Conservation (phyloP, 1,140 invertebrate species). For the Gonioctena quinquepunctata region DNA sequence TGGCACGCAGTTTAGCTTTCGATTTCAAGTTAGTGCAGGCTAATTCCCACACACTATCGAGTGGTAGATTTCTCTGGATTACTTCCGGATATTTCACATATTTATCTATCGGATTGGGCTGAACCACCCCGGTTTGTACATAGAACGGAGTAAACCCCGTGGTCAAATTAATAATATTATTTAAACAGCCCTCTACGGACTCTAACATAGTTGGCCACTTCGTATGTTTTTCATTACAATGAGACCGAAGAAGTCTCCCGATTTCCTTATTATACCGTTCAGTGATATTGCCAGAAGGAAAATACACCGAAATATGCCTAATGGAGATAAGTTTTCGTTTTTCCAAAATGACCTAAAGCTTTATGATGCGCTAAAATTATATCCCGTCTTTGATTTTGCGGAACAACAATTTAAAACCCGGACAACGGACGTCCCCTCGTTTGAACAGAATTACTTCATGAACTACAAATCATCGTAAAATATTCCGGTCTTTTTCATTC, state of each 20-base stretch:
- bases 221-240: constrained; percentile 13
- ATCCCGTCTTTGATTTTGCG: neutral
- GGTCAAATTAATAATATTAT: neutral
- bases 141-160: no score
- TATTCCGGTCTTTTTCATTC: no score
- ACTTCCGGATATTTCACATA: no score
- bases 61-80: no score
- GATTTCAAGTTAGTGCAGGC: no score
- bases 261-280: constrained; percentile 18
- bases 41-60: no score
- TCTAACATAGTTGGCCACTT: constrained; percentile 4
- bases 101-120: no score
- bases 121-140: no score
- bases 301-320: constrained; percentile 10
- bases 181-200: neutral
- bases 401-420: neutral
- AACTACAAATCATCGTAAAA: neutral
- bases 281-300: neutral
- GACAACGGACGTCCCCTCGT: neutral
- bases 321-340: constrained; percentile 1
- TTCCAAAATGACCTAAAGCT: constrained; percentile 7
- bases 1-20: no score
- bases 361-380: neutral
- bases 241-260: constrained; percentile 2
- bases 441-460: neutral